Evolutionary conservation across 1,140 invertebrate genomes (phyloP), one percentile per base, ranked within the genome.

Genomic region (Zaprionus capensis): DNA sequence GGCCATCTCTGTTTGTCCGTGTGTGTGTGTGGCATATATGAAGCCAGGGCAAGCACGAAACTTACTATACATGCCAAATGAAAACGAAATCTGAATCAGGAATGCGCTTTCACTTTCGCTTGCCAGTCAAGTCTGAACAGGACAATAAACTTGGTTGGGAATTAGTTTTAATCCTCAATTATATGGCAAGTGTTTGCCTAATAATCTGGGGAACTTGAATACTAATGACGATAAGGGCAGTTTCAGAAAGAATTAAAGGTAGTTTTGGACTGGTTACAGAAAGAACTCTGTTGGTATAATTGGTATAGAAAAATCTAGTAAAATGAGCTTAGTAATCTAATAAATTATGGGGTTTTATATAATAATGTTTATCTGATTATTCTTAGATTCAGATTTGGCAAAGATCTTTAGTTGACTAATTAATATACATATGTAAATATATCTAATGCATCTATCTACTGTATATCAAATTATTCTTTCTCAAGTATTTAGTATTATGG

Each of bases 61-160:
- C 41, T 9, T n/a, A 34, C 31, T 34, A 34, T 34, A n/a, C 41
- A 59, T 56, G 28, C 20, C 46, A 66, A 73, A 49, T 67, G 63
- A 41, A 17, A 46, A 17, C n/a, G 41, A n/a, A 46, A 46, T 46
- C 41, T 46, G 41, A 46, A 46, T 46, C 1, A 46, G 41, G n/a
- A 46, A 17, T 46, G 41, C 41, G 41, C n/a, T 17, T 46, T 46
- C 7, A 5, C 41, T 46, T 17, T 34, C 70, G 26, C 17, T 57
- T 56, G 63, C 14, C 12, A 46, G 20, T 28, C 41, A 34, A 44
- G 17, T 56, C 28, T 36, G 12, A 1, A 4, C 11, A n/a, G 12
- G n/a, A 46, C 3, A 38, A 64, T 57, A 17, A 31, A 20, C n/a
- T 28, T 66, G 34, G 26, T 12, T 12, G 31, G 46, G 44, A 22